These are phyloP conservation scores for Pachyseris speciosa DNA, from an alignment of 64 coral and sea anemone species.

Conservation along the genomic window DNA sequence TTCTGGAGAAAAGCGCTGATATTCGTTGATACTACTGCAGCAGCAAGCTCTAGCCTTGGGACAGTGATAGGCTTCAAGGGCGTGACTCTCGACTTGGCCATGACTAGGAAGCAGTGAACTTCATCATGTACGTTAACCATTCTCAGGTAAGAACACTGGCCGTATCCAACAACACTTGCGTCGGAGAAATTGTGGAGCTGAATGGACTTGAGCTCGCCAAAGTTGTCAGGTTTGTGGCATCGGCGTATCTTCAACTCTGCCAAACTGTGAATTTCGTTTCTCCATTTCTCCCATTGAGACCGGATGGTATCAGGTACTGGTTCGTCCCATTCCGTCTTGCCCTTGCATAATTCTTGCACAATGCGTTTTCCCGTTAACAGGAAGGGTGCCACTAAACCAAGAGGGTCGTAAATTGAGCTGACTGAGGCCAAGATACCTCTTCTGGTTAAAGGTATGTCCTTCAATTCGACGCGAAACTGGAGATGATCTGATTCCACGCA, in stretches of 20 bases:
- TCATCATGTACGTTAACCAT: neutral
- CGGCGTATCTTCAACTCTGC: constrained; percentile 20
- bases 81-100: neutral
- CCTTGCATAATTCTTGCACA: constrained; percentile 24
- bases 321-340: constrained; percentile 21
- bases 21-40: neutral
- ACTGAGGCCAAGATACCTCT: constrained; percentile 33
- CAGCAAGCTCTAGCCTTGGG: neutral
- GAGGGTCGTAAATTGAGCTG: constrained; percentile 43
- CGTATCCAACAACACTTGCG: neutral
- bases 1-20: neutral
- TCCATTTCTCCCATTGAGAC: constrained; percentile 44
- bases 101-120: neutral
- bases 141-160: neutral
- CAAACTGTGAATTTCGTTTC: neutral
- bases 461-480: constrained; percentile 20
- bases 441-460: constrained; percentile 13
- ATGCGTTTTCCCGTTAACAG: constrained; percentile 34
- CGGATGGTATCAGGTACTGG: neutral
- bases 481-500: constrained; percentile 47
- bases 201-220: neutral
- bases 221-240: constrained; percentile 36
- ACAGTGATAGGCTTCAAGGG: neutral
- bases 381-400: constrained; percentile 19
- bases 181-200: neutral